Evolutionary conservation across 2,888 invertebrate genomes (phyloP).

Genomic region (Acanthococcus lagerstroemiae): DNA sequence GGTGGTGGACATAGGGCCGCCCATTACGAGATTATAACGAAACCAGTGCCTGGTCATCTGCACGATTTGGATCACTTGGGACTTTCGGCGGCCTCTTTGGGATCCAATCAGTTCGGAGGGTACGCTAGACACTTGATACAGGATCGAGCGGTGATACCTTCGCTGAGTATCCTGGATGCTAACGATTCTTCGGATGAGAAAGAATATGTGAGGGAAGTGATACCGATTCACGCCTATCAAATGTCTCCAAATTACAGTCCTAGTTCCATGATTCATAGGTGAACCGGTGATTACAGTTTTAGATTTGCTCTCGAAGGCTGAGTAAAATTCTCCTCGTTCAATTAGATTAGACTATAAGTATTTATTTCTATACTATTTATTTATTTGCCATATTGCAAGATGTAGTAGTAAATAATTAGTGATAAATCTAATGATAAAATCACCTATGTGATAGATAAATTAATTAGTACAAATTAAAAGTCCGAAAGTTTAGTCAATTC

Average conservation of each 20-base stretch:
- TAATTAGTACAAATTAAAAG: too few relatives aligned
- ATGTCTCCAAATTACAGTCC: not conserved
- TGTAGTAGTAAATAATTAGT: too few relatives aligned
- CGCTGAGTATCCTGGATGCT: conserved; percentile 14
- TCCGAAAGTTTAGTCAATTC: too few relatives aligned
- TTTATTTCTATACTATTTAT: too few relatives aligned
- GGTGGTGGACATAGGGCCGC: conserved; percentile 33
- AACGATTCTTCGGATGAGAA: conserved; percentile 2
- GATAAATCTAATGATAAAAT: too few relatives aligned
- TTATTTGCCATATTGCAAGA: too few relatives aligned
- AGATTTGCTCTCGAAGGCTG: too few relatives aligned
- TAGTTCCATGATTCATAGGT: conserved; percentile 7
- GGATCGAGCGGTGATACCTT: conserved; percentile 8
- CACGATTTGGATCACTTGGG: conserved; percentile 28
- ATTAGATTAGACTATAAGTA: too few relatives aligned
- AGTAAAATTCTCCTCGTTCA: too few relatives aligned
- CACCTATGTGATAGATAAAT: too few relatives aligned
- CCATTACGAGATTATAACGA: conserved; percentile 37
- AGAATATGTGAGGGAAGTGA: conserved; percentile 8
- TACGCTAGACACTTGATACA: conserved; percentile 33
- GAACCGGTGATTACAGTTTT: too few relatives aligned
- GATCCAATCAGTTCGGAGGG: conserved; percentile 32
- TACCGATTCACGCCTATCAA: conserved; percentile 9
- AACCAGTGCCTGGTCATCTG: conserved; percentile 35
- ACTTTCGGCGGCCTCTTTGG: conserved; percentile 24